Conservation (phyloP, 1,140 invertebrate species). For the Lepidurus apus region DNA sequence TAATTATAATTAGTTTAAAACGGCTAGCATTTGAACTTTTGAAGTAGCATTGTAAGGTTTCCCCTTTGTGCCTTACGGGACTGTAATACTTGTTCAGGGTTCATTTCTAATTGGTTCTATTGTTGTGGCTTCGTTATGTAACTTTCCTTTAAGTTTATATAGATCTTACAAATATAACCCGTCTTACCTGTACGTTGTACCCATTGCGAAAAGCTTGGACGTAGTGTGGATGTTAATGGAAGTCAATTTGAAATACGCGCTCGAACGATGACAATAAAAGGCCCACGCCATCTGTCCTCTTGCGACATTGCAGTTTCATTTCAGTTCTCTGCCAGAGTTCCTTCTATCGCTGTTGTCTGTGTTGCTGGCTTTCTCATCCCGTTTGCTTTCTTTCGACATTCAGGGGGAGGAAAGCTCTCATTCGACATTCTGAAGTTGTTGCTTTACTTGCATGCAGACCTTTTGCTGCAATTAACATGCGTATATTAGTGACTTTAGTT, state of each 20-base stretch:
- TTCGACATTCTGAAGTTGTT: background rate
- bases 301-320: background rate
- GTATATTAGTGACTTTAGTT: background rate
- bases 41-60: too few species aligned
- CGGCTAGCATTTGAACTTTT: too few species aligned
- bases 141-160: too few species aligned
- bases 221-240: too few species aligned
- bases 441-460: background rate
- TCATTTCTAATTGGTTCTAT: too few species aligned
- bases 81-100: too few species aligned
- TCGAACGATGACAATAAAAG: background rate
- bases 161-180: too few species aligned
- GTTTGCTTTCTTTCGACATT: background rate
- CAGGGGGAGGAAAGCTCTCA: background rate
- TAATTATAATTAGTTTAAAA: background rate
- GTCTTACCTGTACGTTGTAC: too few species aligned
- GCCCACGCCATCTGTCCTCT: background rate
- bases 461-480: background rate
- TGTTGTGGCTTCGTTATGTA: too few species aligned
- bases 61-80: too few species aligned
- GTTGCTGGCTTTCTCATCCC: background rate
- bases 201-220: background rate
- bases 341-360: background rate
- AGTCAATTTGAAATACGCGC: background rate
- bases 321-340: slow-evolving; percentile 3